phyloP scores from a whole-genome alignment of 2,113 vertebrate species.

The Fulica atra region DNA sequence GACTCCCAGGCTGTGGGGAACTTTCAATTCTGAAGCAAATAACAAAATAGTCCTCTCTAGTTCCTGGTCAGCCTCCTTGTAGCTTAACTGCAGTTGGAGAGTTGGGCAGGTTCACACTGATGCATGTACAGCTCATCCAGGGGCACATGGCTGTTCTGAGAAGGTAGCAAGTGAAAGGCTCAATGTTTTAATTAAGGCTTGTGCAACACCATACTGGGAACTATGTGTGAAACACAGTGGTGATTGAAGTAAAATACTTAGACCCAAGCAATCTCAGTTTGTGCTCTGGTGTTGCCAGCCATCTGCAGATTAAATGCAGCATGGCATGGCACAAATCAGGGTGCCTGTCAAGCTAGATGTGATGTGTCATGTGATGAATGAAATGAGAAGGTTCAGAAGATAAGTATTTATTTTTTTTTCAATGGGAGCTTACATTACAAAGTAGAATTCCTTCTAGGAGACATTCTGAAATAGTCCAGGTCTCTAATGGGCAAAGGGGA shows the following conservation, averaged over 20 bases:
- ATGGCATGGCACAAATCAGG: not conserved
- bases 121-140: not conserved
- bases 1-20: not conserved
- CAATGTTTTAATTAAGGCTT: not conserved
- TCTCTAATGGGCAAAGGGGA: not conserved
- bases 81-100: too few species aligned
- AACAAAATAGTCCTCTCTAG: not conserved
- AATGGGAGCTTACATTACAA: not conserved
- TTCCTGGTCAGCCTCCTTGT: not conserved
- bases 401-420: not conserved
- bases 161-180: not conserved
- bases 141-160: rapidly evolving
- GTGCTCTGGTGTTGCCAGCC: not conserved
- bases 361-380: not conserved
- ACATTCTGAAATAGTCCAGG: not conserved
- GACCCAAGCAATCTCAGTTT: not conserved
- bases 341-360: not conserved
- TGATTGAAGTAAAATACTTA: not conserved
- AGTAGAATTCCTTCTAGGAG: not conserved
- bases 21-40: not conserved
- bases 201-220: too few species aligned
- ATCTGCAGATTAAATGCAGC: not conserved
- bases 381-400: not conserved
- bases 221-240: too few species aligned
- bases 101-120: not conserved